Conservation (phyloP, 2,888 invertebrate genomes). For the Nemotelus pantherinus region DNA sequence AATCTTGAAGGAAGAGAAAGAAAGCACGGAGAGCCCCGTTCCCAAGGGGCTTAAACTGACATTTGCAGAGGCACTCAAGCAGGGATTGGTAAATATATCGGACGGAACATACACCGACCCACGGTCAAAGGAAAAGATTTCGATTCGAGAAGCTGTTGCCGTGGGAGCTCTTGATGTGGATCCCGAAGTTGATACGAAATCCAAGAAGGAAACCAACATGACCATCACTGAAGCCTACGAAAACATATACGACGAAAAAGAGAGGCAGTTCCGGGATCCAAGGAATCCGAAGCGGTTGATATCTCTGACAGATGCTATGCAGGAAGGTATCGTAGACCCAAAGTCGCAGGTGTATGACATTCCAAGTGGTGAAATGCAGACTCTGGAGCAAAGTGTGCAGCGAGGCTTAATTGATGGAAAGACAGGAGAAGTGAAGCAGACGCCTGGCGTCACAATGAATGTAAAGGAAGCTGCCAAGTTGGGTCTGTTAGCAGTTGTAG, state of each 20-base stretch:
- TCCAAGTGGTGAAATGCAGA: slow-evolving; percentile 74
- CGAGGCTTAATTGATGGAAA: slow-evolving; percentile 80
- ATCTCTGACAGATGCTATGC: slow-evolving; percentile 78
- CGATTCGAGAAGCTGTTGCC: slow-evolving; percentile 77
- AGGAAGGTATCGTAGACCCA: slow-evolving; percentile 76
- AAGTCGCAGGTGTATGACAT: slow-evolving; percentile 80
- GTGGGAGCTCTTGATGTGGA: slow-evolving; percentile 75
- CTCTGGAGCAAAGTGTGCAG: slow-evolving; percentile 78
- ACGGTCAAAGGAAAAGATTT: slow-evolving; percentile 72
- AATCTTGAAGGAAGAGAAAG: slow-evolving; percentile 77
- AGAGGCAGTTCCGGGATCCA: slow-evolving; percentile 76
- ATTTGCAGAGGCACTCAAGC: slow-evolving; percentile 74
- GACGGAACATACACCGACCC: slow-evolving; percentile 76
- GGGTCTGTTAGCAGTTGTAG: slow-evolving; percentile 86
- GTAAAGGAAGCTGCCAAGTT: slow-evolving; percentile 81
- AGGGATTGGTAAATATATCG: slow-evolving; percentile 72
- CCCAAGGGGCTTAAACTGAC: slow-evolving; percentile 73
- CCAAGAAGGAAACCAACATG: slow-evolving; percentile 64
- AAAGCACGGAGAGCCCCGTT: slow-evolving; percentile 70
- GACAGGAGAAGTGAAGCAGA: slow-evolving; percentile 74
- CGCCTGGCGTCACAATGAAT: slow-evolving; percentile 70
- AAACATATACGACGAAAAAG: slow-evolving; percentile 72
- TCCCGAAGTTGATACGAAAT: slow-evolving; percentile 1
- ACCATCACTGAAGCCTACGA: slow-evolving; percentile 75
- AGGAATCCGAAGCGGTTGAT: slow-evolving; percentile 71